Conservation (phyloP, 1,140 invertebrate genomes). For the Liolophura sinensis region DNA sequence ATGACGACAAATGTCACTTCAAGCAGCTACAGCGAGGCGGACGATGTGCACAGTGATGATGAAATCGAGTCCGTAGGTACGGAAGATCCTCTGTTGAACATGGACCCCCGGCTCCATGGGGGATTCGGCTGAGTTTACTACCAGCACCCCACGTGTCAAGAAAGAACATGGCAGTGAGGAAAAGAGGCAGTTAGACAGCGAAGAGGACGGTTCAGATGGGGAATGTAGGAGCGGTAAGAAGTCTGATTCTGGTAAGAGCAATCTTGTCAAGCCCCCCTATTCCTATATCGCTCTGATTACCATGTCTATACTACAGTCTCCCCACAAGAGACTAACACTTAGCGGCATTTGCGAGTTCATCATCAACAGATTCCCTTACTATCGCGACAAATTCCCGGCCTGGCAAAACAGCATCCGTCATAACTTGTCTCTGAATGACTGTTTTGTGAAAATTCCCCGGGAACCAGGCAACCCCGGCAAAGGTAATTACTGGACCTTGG, state of each 20-base stretch:
- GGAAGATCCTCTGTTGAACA: too few relatives aligned
- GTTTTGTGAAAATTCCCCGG: slow-evolving; percentile 97
- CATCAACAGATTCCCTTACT: slow-evolving; percentile 88
- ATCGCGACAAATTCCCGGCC: slow-evolving; percentile 58
- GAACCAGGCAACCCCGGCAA: slow-evolving; percentile 96
- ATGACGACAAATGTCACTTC: too few relatives aligned
- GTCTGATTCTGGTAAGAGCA: slow-evolving; percentile 5
- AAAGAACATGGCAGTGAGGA: too few relatives aligned
- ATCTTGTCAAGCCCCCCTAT: slow-evolving; percentile 88
- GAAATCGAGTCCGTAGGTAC: too few relatives aligned
- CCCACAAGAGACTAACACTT: slow-evolving; percentile 92
- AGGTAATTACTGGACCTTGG: slow-evolving; percentile 98
- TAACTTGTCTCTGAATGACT: slow-evolving; percentile 97
- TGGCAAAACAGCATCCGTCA: slow-evolving; percentile 90
- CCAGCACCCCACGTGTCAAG: too few relatives aligned
- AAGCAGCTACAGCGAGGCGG: too few relatives aligned
- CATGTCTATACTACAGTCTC: slow-evolving; percentile 97
- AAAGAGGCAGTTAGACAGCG: too few relatives aligned
- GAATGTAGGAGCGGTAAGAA: too few relatives aligned
- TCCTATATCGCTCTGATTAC: slow-evolving; percentile 98
- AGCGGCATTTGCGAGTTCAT: slow-evolving; percentile 99
- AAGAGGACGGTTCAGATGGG: too few relatives aligned
- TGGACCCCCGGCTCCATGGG: too few relatives aligned
- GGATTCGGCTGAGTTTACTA: too few relatives aligned
- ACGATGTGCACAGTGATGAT: too few relatives aligned